Conservation (phyloP, 2,797 vertebrate genomes). For the Huso huso region DNA sequence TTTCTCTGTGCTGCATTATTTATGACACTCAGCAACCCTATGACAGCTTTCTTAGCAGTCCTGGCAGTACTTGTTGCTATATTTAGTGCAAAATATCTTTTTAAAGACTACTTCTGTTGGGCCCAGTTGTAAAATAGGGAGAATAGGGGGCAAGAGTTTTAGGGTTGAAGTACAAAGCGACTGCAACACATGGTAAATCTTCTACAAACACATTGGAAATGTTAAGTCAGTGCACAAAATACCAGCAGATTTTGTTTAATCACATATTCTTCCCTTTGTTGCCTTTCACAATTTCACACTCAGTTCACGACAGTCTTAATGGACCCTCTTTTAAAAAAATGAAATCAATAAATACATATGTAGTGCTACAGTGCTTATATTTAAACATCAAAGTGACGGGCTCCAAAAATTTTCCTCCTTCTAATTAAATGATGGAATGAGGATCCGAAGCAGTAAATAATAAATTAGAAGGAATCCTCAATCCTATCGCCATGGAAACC, state of each 20-base stretch:
- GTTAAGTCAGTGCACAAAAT: neutral
- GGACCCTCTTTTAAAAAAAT: neutral
- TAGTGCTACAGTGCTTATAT: constrained; percentile 23
- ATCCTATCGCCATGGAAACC: constrained; percentile 79
- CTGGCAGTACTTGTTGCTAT: constrained; percentile 30
- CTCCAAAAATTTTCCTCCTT: constrained; percentile 43
- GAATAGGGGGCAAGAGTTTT: constrained; percentile 28
- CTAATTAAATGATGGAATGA: constrained; percentile 68
- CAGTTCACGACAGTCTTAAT: constrained; percentile 13
- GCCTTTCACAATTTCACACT: constrained; percentile 23
- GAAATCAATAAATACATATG: constrained; percentile 13
- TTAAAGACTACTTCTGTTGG: constrained; percentile 14
- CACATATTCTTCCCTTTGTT: constrained; percentile 27
- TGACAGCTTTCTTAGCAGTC: constrained; percentile 17
- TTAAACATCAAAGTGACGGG: constrained; percentile 37
- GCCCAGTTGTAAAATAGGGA: constrained; percentile 17
- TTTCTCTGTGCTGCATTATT: too few relatives aligned
- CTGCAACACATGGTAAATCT: neutral
- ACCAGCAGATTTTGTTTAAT: constrained; percentile 14
- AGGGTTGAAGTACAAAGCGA: neutral
- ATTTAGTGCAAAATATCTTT: constrained; percentile 17
- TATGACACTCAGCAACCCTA: too few relatives aligned
- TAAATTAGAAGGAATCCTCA: constrained; percentile 71
- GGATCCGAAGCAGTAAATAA: constrained; percentile 69
- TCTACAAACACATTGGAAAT: constrained; percentile 17